Conservation (phyloP, 2,888 invertebrate species). For the Nymphalis c-album region DNA sequence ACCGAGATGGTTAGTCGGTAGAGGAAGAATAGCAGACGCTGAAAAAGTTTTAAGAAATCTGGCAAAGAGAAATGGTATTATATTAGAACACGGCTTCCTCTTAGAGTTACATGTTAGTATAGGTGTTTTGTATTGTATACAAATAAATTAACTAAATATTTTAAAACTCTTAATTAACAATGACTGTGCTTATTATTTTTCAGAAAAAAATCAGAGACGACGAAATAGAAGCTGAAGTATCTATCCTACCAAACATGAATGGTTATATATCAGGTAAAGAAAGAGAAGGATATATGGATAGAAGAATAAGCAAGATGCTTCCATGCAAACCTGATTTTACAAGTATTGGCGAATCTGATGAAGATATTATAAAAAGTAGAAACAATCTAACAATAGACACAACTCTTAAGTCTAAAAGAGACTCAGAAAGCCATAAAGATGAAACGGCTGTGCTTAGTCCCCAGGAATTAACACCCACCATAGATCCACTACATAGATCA, state of each 20-base stretch:
- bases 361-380: conserved; percentile 47
- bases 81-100: conserved; percentile 81
- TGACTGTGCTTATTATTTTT: conserved; percentile 31
- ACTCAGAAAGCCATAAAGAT: conserved; percentile 38
- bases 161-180: not conserved
- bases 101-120: conserved; percentile 80
- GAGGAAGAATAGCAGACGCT: conserved; percentile 84
- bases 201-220: conserved; percentile 70
- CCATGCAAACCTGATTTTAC: conserved; percentile 62
- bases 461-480: conserved; percentile 44
- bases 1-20: conserved; percentile 85
- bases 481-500: conserved; percentile 54
- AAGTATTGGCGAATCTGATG: conserved; percentile 54
- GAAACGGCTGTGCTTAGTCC: conserved; percentile 39
- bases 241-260: conserved; percentile 55
- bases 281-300: conserved; percentile 56
- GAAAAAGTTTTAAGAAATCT: conserved; percentile 83
- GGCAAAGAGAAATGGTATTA: conserved; percentile 82
- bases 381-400: conserved; percentile 58
- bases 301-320: conserved; percentile 68
- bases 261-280: conserved; percentile 52
- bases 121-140: not conserved
- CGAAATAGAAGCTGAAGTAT: conserved; percentile 53
- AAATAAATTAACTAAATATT: not conserved
- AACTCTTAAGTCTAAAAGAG: conserved; percentile 54